Percentiles rank a stretch among this genome's conserved stretches.
phyloP scores from a whole-genome alignment of 1,140 invertebrate genomes.

The Drosophila parvula region DNA sequence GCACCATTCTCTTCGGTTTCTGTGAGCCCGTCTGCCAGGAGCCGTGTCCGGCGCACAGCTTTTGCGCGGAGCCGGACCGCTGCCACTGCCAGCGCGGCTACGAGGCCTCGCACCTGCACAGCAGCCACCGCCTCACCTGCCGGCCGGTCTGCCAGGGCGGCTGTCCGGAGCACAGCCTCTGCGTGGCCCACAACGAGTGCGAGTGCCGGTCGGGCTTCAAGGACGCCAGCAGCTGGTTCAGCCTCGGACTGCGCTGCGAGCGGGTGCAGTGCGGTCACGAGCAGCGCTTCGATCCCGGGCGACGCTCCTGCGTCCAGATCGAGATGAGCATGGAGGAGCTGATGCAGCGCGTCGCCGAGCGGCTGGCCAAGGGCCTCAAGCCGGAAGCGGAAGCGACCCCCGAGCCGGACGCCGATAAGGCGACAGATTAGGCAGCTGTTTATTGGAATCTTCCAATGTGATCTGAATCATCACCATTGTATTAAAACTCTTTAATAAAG shows the following conservation, averaged over 20 bases:
- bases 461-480: slow-evolving; percentile 9
- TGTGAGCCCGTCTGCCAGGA: slow-evolving; percentile 70
- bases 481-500: slow-evolving; percentile 35
- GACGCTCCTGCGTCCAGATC: slow-evolving; percentile 64
- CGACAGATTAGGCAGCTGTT: background rate
- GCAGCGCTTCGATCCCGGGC: slow-evolving; percentile 64
- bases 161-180: slow-evolving; percentile 71
- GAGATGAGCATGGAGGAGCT: slow-evolving; percentile 82
- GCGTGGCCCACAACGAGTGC: slow-evolving; percentile 72
- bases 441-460: background rate
- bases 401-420: slow-evolving; percentile 12
- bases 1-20: slow-evolving; percentile 74
- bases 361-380: slow-evolving; percentile 59
- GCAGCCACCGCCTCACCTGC: slow-evolving; percentile 45
- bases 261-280: slow-evolving; percentile 70
- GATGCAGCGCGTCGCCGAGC: slow-evolving; percentile 72
- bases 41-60: slow-evolving; percentile 84
- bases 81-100: slow-evolving; percentile 86
- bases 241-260: slow-evolving; percentile 59
- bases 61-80: slow-evolving; percentile 86
- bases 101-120: slow-evolving; percentile 74
- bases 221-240: slow-evolving; percentile 74
- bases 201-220: slow-evolving; percentile 68
- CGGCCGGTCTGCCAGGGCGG: slow-evolving; percentile 72
- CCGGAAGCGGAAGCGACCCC: slow-evolving; percentile 19